Conservation (phyloP, 2,888 invertebrate genomes). For the Tuberolachnus salignus region DNA sequence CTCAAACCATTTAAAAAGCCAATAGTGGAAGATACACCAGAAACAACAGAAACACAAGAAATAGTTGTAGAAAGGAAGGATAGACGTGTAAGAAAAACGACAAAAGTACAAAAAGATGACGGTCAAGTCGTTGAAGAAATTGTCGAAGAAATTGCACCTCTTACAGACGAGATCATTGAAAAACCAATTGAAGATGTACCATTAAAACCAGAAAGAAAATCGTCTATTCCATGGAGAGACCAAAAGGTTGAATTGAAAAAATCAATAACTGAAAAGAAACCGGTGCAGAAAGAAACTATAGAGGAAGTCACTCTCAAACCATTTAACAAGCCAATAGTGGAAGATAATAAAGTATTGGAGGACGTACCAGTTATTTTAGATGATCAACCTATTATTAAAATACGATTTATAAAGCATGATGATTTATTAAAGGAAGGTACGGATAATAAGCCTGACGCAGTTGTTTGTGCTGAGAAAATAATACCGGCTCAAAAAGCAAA, state of each 20-base stretch:
- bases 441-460: background rate
- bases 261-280: conserved; percentile 60
- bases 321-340: background rate
- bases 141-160: too few relatives aligned
- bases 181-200: too few relatives aligned
- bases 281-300: conserved; percentile 60
- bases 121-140: too few relatives aligned
- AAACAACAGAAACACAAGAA: too few relatives aligned
- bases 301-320: conserved; percentile 59
- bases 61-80: too few relatives aligned
- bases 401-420: conserved; percentile 31
- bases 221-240: conserved; percentile 61
- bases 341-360: background rate
- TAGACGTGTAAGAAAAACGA: too few relatives aligned
- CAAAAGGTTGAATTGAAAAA: conserved; percentile 62
- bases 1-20: background rate
- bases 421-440: background rate
- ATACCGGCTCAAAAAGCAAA: conserved; percentile 8
- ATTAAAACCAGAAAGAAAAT: background rate
- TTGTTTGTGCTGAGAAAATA: conserved; percentile 29
- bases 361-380: background rate
- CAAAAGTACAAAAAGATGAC: too few relatives aligned
- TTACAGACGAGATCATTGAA: too few relatives aligned
- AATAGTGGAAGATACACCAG: too few relatives aligned
- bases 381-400: conserved; percentile 43